These are phyloP conservation scores for Peromyscus melanophrys DNA, from an alignment of 2,797 vertebrate species.

Conservation along the genomic window DNA sequence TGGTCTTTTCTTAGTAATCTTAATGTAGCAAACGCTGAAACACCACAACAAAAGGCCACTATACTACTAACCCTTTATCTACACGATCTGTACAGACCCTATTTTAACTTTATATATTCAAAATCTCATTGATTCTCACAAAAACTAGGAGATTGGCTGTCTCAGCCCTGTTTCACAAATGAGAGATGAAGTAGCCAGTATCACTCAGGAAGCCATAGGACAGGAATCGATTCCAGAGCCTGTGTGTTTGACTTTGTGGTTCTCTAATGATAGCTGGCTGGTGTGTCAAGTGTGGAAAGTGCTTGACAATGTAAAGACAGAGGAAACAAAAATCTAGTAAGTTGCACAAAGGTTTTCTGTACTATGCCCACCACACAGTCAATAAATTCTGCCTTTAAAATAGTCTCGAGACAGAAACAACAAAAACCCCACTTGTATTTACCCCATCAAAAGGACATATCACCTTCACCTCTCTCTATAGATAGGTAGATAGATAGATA, in stretches of 20 bases:
- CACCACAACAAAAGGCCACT: not conserved
- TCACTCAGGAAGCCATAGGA: not conserved
- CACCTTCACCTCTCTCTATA: not conserved
- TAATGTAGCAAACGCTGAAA: not conserved
- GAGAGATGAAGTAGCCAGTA: slow-evolving; percentile 3
- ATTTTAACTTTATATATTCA: not conserved
- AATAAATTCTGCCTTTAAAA: slow-evolving; percentile 54
- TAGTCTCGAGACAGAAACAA: not conserved
- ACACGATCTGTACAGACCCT: not conserved
- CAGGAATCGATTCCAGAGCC: slow-evolving; percentile 4
- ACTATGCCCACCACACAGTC: not conserved
- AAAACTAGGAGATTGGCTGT: not conserved
- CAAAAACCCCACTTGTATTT: not conserved
- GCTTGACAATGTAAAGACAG: not conserved
- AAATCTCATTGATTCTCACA: not conserved
- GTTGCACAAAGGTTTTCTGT: not conserved
- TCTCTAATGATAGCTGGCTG: not conserved
- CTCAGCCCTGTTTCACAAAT: not conserved
- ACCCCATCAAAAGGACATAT: not conserved
- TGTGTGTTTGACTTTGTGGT: not conserved
- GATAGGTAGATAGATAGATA: too few species aligned
- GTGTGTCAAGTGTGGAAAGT: not conserved
- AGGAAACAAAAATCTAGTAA: slow-evolving; percentile 29
- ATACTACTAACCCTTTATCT: not conserved
- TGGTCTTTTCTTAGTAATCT: slow-evolving; percentile 30